Base-by-base conservation (phyloP, 2,113 vertebrate species). In the Elaphurus davidianus region DNA sequence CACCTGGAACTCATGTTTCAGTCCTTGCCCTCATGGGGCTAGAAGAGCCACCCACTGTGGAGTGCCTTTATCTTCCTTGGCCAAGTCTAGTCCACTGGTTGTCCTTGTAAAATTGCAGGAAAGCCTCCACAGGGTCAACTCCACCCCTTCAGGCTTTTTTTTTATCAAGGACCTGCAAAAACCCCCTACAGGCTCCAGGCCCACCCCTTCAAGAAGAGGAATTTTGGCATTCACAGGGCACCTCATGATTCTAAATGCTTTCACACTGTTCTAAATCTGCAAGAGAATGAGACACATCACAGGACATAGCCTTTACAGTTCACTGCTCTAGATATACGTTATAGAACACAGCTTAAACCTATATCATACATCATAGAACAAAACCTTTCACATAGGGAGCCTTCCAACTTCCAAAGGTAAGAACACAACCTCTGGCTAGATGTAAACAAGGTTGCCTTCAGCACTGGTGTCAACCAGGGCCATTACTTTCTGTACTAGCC, bases 131-230 rank as follows among this genome's bases (percentile, higher is more conserved):
- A 40, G 36, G n/a, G n/a, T 40, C n/a, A 40, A 11, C 17, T 71
- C 10, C n/a, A 71, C 67, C 10, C 67, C 9, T 23, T 71, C n/a
- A 40, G n/a, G 19, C 10, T 40, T 40, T 71, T 71, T 71, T 40
- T 14, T 14, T 3, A 13, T 23, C 23, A 71, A 71, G n/a, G n/a
- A 23, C n/a, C 19, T 23, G n/a, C 19, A 12, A 40, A 71, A 71
- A 40, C 10, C 5, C n/a, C n/a, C 67, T 71, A 71, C 10, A 71
- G n/a, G 67, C 0, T 0, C n/a, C 19, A 71, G 19, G 19, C n/a
- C n/a, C 67, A 71, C 67, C 5, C 36, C 5, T 40, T 71, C 19
- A 40, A 71, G 19, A 2, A 23, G 67, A 5, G 67, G 5, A 71
- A 36, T 71, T 71, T 71, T 23, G n/a, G 67, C 2, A 71, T 71